Evolutionary conservation across 2,888 invertebrate species (phyloP), one percentile per base, ranked within the genome.

Genomic region (Teinopalpus imperialis): DNA sequence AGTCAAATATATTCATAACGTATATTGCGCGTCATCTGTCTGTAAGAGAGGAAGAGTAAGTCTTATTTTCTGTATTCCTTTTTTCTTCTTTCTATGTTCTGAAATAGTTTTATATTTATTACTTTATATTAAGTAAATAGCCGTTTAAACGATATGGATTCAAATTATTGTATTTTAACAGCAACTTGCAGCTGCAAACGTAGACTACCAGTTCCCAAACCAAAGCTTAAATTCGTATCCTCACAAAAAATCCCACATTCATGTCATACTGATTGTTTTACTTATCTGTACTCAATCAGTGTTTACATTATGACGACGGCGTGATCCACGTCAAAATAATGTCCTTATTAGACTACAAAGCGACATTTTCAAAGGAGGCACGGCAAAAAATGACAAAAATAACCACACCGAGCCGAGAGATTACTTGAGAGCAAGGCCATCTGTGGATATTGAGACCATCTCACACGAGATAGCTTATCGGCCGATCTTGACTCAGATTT

Each of bases 401-500:
- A 81, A 80, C 74, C 65, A 74, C 74, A 64, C 61, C 63, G 63
- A 63, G 62, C 56, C 63, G 69, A 69, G 68, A 85, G 83, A 86
- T 85, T 85, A 83, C 74, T 69, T 49, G 67, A 73, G 71, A 81
- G 85, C 79, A 80, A 85, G 83, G 82, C 79, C 87, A 87, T 87
- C 87, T 87, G 87, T 81, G 82, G 86, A 86, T 86, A 87, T 87
- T 81, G 88, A 88, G 88, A 85, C 80, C 82, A 78, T 81, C 86
- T 83, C 79, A 76, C 82, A 70, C 81, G 68, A 85, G 87, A 87
- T 83, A 86, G 59, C 77, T 86, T 88, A 88, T 88, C 88, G 68
- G 49, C 37, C 69, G 69, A 88, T 88, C 88, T 85, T 69, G 76
- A 73, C 81, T 86, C 77, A 71, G 79, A 83, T 86, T 85, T 80